Conservation (phyloP, 2,888 invertebrate genomes). For the Limnephilus rhombicus region DNA sequence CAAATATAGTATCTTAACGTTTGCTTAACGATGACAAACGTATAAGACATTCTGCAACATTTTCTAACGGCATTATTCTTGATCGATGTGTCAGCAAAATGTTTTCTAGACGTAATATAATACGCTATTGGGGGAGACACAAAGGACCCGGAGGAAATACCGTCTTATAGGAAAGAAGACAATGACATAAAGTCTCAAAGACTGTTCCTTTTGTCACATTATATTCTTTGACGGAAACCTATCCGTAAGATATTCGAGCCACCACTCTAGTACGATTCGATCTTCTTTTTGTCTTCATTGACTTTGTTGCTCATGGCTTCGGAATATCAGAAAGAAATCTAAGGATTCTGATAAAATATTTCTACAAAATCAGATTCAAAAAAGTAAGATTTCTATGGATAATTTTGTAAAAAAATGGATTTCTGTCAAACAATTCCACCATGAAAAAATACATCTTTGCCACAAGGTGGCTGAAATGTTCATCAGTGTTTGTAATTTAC, state of each 20-base stretch:
- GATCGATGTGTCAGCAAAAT: background rate
- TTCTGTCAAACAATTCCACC: background rate
- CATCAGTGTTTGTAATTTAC: background rate
- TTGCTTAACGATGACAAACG: background rate
- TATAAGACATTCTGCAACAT: background rate
- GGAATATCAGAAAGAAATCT: background rate
- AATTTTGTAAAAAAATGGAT: background rate
- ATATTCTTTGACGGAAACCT: background rate
- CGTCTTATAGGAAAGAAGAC: background rate
- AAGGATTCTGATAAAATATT: background rate
- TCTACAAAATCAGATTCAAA: background rate
- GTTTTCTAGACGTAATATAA: conserved; percentile 1
- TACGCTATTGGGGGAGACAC: background rate
- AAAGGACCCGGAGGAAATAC: background rate
- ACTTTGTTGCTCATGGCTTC: background rate
- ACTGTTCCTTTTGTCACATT: background rate
- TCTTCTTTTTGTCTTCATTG: background rate
- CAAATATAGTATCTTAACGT: too few species aligned
- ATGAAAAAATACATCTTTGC: background rate
- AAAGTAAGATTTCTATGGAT: background rate
- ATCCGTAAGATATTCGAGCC: background rate
- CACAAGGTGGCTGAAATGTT: background rate
- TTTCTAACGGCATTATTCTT: background rate
- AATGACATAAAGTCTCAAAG: background rate
- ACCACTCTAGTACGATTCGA: background rate